Evolutionary conservation across 1,140 invertebrate species (phyloP), one percentile per base, ranked within the genome.

Genomic region (Galleria mellonella): DNA sequence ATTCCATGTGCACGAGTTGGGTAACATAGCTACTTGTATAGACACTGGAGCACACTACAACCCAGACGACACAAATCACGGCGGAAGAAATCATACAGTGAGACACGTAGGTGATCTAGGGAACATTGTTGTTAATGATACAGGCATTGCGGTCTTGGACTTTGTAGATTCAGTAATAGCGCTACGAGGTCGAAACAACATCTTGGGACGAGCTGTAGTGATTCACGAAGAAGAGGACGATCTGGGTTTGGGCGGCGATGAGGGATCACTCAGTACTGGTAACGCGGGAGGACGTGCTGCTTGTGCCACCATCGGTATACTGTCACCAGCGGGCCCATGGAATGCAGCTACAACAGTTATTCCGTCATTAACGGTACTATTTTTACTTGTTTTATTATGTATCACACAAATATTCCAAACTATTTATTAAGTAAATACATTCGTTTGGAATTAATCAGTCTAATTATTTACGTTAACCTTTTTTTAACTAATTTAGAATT

Each of bases 51-150:
- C 83, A 1, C 94, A 96, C 66, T 95, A 91, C 72, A 94, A 95
- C 82, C 94, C 93, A 1, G 65, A 74, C 4, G 60, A 30, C 1
- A 52, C 41, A n/a, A 52, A 38, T 0, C 76, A 83, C 36, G 79
- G 74, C 2, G 79, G 69, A 0, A 59, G 55, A 39, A 55, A 77
- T 7, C 62, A 78, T 47, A 29, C 42, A 9, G 54, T 69, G 15
- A 90, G 95, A 32, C 97, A 98, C 65, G 92, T 96, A 12, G 97
- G 97, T 9, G 97, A 98, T 84, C 86, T 98, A 35, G 97, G 96
- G 8, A 98, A 98, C 69, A 89, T 97, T 42, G 65, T 83, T 13
- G 87, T 90, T 2, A 53, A 43, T 8, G 43, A 42, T 42, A 67
- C 59, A 0, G 57, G 86, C 9, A 67, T 88, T 1, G 90, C 92